Base-by-base conservation (phyloP, 2,797 vertebrate genomes). In the Trematomus bernacchii region DNA sequence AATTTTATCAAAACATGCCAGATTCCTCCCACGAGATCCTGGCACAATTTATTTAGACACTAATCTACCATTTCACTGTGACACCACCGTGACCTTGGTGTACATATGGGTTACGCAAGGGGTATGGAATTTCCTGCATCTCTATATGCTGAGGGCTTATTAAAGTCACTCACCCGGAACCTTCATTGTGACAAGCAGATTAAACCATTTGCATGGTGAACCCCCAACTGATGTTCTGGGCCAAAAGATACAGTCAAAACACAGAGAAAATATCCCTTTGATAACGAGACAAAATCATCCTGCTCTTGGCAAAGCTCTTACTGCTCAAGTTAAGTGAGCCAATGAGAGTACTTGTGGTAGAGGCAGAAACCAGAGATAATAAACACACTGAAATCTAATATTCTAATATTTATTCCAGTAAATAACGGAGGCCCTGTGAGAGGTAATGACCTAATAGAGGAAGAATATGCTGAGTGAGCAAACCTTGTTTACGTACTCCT, bases 141-240 rank as follows among this genome's bases (percentile, higher is more conserved):
- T 87, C 83, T 90, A 91, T 88, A 92, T 87, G 85, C 85, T 91
- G 84, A 88, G 66, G 79, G 87, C 89, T 89, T 92, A 93, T 93
- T 92, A 91, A 90, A 94, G 83, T 76, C 90, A 92, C 83, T 89
- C 92, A 89, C 80, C 90, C 83, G 69, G 90, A 94, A 94, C 91
- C 81, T 90, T 89, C 88, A 85, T 85, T 93, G 85, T 92, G 93
- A 94, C 93, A 93, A 91, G 90, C 87, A 92, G 88, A 93, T 93
- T 88, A 93, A 89, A 89, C 81, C 85, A 91, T 90, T 89, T 91
- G 87, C 88, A 88, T 91, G 86, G 84, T 89, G 83, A 86, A 90
- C 76, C 81, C 71, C 81, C 58, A 62, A 75, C 85, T 82, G 77
- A 90, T 89, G 90, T 86, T 87, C 66, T 86, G 80, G 80, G 74